Evolutionary conservation across 2,888 invertebrate genomes (phyloP).

Genomic region (Trisateles emortualis): DNA sequence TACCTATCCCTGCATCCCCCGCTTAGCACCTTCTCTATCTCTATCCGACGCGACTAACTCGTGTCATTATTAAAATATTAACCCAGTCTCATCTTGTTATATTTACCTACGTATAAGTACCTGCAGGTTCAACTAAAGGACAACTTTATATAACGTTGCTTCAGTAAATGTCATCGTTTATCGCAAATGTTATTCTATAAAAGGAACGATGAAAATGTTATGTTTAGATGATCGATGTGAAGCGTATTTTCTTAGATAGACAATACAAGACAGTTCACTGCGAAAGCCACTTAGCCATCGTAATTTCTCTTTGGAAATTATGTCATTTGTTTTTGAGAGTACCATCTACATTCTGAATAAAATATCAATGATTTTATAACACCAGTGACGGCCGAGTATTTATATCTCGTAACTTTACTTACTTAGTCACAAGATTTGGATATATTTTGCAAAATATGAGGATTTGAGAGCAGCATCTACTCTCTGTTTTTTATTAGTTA

Average conservation of each 20-base stretch:
- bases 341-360: too few relatives aligned
- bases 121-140: constrained; percentile 23
- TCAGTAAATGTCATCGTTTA: constrained; percentile 30
- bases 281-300: too few relatives aligned
- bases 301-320: too few relatives aligned
- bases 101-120: constrained; percentile 13
- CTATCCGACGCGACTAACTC: constrained; percentile 26
- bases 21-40: constrained; percentile 10
- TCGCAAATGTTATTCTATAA: constrained; percentile 25
- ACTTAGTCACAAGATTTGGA: too few relatives aligned
- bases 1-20: neutral
- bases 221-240: constrained; percentile 4
- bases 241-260: neutral
- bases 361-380: too few relatives aligned
- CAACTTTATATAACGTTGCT: constrained; percentile 24
- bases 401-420: too few relatives aligned
- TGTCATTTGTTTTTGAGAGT: too few relatives aligned
- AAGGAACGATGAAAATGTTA: constrained; percentile 13
- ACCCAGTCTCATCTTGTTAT: constrained; percentile 21
- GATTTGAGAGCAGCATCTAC: too few relatives aligned
- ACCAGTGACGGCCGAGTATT: too few relatives aligned
- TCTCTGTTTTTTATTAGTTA: too few relatives aligned
- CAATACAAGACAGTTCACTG: neutral
- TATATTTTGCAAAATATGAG: too few relatives aligned
- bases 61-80: constrained; percentile 31